These are phyloP conservation scores for Eupelmus urozonus DNA, from an alignment of 2,888 invertebrate species.

Conservation along the genomic window DNA sequence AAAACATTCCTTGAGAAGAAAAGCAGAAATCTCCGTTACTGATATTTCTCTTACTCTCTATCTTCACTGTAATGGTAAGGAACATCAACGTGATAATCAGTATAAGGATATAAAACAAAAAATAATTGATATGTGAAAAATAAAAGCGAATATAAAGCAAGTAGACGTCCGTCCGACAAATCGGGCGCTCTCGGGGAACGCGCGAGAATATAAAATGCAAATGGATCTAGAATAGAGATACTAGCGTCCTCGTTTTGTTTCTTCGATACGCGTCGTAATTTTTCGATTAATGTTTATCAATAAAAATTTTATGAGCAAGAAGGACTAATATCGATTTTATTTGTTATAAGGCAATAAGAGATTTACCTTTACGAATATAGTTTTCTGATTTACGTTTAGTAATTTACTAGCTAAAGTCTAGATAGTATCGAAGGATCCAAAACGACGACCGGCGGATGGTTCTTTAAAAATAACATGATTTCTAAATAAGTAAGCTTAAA, in stretches of 20 bases:
- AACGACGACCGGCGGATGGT: slow-evolving; percentile 50
- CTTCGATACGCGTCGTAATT: slow-evolving; percentile 14
- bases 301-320: too few relatives aligned
- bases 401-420: too few relatives aligned
- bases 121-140: slow-evolving; percentile 5
- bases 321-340: too few relatives aligned
- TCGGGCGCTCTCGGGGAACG: background rate
- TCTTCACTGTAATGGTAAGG: slow-evolving; percentile 60
- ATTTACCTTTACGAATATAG: too few relatives aligned
- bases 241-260: slow-evolving; percentile 12
- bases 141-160: background rate
- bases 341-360: too few relatives aligned
- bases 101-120: slow-evolving; percentile 27
- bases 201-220: slow-evolving; percentile 33
- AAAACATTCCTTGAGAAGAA: slow-evolving; percentile 26
- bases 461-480: slow-evolving; percentile 53
- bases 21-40: slow-evolving; percentile 28
- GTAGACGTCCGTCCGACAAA: slow-evolving; percentile 11
- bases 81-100: slow-evolving; percentile 59
- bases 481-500: slow-evolving; percentile 11
- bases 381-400: too few relatives aligned
- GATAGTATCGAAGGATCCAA: slow-evolving; percentile 43
- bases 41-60: slow-evolving; percentile 49
- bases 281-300: background rate
- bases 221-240: background rate